Percentiles rank a stretch among this genome's conserved stretches.
Conservation (phyloP, 2,797 vertebrate species). For the Poeciliopsis presidionis region DNA sequence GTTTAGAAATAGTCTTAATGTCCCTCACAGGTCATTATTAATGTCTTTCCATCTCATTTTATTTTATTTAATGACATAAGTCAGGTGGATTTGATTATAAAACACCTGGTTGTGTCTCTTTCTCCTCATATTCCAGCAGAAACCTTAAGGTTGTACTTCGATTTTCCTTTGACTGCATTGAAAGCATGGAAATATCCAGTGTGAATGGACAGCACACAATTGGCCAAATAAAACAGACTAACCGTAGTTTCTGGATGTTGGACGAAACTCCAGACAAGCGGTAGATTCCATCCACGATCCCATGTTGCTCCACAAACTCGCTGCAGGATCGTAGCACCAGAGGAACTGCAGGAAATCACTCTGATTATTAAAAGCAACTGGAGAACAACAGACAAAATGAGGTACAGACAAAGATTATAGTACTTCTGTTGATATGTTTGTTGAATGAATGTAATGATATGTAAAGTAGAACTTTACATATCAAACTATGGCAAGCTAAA, state of each 20-base stretch:
- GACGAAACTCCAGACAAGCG: constrained; percentile 93
- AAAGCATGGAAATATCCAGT: neutral
- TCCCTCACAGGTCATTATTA: neutral
- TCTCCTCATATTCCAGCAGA: neutral
- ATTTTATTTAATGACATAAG: too few species aligned
- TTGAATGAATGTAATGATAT: neutral
- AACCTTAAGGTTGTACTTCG: neutral
- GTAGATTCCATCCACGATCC: constrained; percentile 94
- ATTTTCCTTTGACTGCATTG: neutral
- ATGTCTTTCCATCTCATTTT: neutral
- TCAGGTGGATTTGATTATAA: neutral
- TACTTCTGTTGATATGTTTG: neutral
- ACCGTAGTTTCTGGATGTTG: constrained; percentile 94
- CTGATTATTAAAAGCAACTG: neutral
- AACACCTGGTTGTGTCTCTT: neutral
- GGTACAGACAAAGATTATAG: neutral
- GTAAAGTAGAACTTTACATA: neutral
- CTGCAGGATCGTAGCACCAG: constrained; percentile 89
- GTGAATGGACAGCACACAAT: neutral
- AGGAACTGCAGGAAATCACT: constrained; percentile 81
- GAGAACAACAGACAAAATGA: neutral
- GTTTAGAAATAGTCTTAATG: neutral
- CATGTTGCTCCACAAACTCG: constrained; percentile 90
- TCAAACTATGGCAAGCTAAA: neutral
- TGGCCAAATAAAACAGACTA: constrained; percentile 13